Evolutionary conservation across 2,888 invertebrate genomes (phyloP), one percentile per base, ranked within the genome.

Genomic region (Dexiosoma caninum): DNA sequence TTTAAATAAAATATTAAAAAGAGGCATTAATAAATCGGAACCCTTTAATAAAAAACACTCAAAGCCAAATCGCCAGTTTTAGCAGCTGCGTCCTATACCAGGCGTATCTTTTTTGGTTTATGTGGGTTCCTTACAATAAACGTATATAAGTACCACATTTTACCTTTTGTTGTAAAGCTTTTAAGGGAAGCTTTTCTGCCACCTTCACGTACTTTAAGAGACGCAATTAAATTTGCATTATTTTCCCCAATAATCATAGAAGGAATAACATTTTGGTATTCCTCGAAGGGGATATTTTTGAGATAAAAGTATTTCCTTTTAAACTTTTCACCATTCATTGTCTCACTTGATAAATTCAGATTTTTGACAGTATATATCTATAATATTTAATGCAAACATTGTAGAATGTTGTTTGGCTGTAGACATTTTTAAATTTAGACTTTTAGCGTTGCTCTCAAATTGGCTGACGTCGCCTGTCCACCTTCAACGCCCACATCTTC

Each of bases 91-190:
- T 70, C 78, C 70, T 74, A 81, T 4, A 74, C 78, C 1, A 74
- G 57, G 1, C 59, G 55, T 27, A 78, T 8, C 55, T 74, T 74
- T 40, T 62, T 55, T 19, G 74, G 74, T 14, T 70, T 81, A 35
- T 78, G 35, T 2, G 60, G 74, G 16, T 75, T 74, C 19, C 23
- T 55, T 2, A 62, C 72, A n/a, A 80, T 62, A 64, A 81, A 82
- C 1, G 60, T 81, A 5, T 75, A 78, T 3, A 82, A 46, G 40
- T 76, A 78, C 77, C 76, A 80, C 3, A 59, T 42, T n/a, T 53
- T 64, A 1, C 8, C 35, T 10, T 16, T 23, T 71, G 19, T n/a
- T 59, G 0, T n/a, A 77, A 10, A 9, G n/a, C 59, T 1, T 27
- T 46, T 0, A 19, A 14, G 0, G 75, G 44, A 4, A 78, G 10